phyloP scores from a whole-genome alignment of 2,113 vertebrate species.

The Grantiella picta region DNA sequence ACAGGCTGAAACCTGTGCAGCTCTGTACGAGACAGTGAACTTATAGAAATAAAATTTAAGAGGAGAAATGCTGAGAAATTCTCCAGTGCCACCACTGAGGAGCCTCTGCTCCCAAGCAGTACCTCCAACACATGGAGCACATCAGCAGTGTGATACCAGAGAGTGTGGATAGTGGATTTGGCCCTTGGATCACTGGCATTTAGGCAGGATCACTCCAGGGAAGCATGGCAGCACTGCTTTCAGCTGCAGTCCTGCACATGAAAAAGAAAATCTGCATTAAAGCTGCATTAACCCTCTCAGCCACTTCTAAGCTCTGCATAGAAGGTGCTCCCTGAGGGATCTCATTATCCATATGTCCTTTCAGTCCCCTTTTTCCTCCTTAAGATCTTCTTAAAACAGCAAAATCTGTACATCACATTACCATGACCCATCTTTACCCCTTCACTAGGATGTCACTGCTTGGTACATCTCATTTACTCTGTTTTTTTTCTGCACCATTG shows the following conservation, averaged over 20 bases:
- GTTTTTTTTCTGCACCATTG: not conserved
- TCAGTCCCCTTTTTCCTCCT: not conserved
- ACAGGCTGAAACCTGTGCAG: not conserved
- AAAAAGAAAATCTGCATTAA: not conserved
- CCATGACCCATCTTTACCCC: not conserved
- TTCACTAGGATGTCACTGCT: not conserved
- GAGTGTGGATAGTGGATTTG: not conserved
- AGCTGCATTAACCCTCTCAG: not conserved
- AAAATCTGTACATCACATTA: not conserved
- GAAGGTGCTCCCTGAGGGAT: not conserved
- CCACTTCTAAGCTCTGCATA: not conserved
- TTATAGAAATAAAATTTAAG: not conserved
- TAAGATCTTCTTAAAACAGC: not conserved
- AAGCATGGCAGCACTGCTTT: not conserved
- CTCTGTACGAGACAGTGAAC: rapidly evolving
- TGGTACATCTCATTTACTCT: not conserved
- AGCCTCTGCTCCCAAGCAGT: not conserved
- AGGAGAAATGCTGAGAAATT: not conserved
- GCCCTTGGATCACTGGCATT: not conserved
- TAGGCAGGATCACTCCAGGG: not conserved
- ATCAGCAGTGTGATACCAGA: not conserved
- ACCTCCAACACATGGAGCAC: rapidly evolving
- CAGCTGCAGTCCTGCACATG: not conserved
- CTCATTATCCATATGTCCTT: not conserved
- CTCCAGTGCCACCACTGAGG: not conserved